Evolutionary conservation across 64 coral and sea anemone genomes (phyloP).

Genomic region (Stichodactyla helianthus): DNA sequence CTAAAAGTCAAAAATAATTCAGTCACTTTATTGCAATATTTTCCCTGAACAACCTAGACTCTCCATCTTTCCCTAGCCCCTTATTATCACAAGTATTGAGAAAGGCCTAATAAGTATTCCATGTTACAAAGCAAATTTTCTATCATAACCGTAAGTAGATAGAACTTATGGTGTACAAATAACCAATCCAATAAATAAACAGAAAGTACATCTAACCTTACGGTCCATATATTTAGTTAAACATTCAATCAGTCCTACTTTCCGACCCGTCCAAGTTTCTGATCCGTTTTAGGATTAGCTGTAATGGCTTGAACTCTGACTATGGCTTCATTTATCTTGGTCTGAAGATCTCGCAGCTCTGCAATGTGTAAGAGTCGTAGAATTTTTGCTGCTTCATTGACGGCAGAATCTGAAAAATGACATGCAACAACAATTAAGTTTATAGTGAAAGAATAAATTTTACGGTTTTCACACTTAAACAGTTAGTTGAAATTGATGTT

Average conservation of each 20-base stretch:
- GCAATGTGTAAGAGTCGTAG: slow-evolving; percentile 83
- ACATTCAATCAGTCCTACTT: slow-evolving; percentile 21
- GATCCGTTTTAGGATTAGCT: slow-evolving; percentile 96
- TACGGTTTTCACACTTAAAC: too few species aligned
- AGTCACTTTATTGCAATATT: too few species aligned
- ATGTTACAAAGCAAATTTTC: too few species aligned
- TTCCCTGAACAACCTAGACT: too few species aligned
- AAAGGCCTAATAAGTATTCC: too few species aligned
- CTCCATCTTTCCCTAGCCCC: too few species aligned
- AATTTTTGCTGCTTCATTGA: slow-evolving; percentile 96
- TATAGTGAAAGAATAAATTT: too few species aligned
- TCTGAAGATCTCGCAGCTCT: slow-evolving; percentile 87
- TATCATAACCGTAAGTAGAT: too few species aligned
- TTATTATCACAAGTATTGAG: too few species aligned
- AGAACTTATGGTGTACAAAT: background rate
- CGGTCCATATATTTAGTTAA: background rate
- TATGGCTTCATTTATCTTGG: slow-evolving; percentile 94
- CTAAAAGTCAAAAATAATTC: too few species aligned
- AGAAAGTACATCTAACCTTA: background rate
- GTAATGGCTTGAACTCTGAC: slow-evolving; percentile 83
- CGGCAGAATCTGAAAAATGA: slow-evolving; percentile 71
- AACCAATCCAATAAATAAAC: background rate
- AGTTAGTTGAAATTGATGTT: too few species aligned
- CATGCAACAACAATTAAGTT: background rate
- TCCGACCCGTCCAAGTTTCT: slow-evolving; percentile 79